Percentiles rank a stretch among this genome's conserved stretches.
Conservation (phyloP, 2,797 vertebrate genomes). For the Malacoctenus gilli region DNA sequence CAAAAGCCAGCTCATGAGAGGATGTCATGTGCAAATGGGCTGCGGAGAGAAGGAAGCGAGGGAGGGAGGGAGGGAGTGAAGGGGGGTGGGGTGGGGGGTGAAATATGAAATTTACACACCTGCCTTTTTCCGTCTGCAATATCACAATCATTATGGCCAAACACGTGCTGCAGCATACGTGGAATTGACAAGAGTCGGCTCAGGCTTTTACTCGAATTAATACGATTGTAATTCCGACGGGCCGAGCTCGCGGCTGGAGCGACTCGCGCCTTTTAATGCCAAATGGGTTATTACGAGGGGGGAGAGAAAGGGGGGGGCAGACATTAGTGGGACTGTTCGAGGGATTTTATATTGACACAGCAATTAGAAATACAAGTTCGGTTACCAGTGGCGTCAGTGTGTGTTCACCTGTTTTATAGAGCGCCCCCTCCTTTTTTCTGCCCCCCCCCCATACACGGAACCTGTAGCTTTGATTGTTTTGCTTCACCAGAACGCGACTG, state of each 20-base stretch:
- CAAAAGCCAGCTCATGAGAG: conserved; percentile 74
- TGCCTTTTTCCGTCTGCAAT: conserved; percentile 36
- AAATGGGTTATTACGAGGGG: background rate
- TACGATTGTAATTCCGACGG: conserved; percentile 58
- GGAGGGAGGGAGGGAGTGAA: conserved; percentile 20
- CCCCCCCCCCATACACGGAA: too few species aligned
- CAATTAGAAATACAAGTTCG: too few species aligned
- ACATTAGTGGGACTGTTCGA: background rate
- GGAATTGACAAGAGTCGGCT: conserved; percentile 46
- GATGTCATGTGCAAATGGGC: conserved; percentile 74
- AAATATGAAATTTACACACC: conserved; percentile 71
- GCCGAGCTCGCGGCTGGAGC: conserved; percentile 1
- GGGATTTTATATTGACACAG: too few species aligned
- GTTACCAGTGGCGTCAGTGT: too few species aligned
- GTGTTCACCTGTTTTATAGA: too few species aligned
- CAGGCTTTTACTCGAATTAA: conserved; percentile 47
- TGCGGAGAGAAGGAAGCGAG: conserved; percentile 21
- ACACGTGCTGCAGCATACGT: conserved; percentile 22
- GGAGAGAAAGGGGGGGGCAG: background rate
- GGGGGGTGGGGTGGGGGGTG: conserved; percentile 1
- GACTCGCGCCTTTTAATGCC: background rate
- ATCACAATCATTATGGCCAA: conserved; percentile 49
- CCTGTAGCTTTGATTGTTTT: too few species aligned
- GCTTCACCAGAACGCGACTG: conserved; percentile 3
- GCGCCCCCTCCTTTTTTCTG: too few species aligned